Conservation (phyloP, 2,888 invertebrate species). For the Cheilosia pagana region DNA sequence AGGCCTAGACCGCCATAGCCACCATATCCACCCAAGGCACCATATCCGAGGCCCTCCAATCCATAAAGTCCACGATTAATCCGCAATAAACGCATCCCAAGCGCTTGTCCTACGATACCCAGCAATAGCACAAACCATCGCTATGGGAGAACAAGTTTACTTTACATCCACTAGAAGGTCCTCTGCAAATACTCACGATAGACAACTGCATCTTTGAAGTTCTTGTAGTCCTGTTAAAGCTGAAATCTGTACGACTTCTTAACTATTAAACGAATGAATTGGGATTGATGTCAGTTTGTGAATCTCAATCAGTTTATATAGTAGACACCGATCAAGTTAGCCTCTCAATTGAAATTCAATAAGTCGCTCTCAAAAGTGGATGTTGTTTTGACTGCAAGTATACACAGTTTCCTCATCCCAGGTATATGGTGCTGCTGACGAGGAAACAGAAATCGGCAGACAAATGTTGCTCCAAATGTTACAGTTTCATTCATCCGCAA, state of each 20-base stretch:
- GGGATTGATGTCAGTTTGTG: constrained; percentile 49
- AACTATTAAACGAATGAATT: constrained; percentile 31
- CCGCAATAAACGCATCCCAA: constrained; percentile 60
- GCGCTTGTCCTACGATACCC: constrained; percentile 40
- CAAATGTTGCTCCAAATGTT: constrained; percentile 31
- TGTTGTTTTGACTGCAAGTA: not conserved
- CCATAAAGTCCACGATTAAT: constrained; percentile 60
- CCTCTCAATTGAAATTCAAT: constrained; percentile 38
- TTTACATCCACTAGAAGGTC: not conserved
- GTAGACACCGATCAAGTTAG: constrained; percentile 7
- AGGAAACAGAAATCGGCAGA: constrained; percentile 45
- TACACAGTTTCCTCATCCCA: constrained; percentile 50
- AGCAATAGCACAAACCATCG: constrained; percentile 59
- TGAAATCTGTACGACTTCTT: constrained; percentile 45
- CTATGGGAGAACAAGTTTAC: constrained; percentile 11
- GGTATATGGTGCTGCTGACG: not conserved
- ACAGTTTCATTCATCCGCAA: constrained; percentile 44
- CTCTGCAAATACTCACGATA: constrained; percentile 44
- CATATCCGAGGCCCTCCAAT: constrained; percentile 23
- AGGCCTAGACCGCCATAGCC: constrained; percentile 51
- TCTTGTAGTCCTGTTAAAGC: constrained; percentile 27
- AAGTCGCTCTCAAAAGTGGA: not conserved
- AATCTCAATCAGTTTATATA: constrained; percentile 57
- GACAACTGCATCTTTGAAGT: constrained; percentile 59
- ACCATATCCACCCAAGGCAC: constrained; percentile 71